Percentiles rank a stretch among this genome's conserved stretches.
These are phyloP conservation scores for Pteromalus puparum DNA, from an alignment of 1,140 invertebrate genomes.

Conservation along the genomic window DNA sequence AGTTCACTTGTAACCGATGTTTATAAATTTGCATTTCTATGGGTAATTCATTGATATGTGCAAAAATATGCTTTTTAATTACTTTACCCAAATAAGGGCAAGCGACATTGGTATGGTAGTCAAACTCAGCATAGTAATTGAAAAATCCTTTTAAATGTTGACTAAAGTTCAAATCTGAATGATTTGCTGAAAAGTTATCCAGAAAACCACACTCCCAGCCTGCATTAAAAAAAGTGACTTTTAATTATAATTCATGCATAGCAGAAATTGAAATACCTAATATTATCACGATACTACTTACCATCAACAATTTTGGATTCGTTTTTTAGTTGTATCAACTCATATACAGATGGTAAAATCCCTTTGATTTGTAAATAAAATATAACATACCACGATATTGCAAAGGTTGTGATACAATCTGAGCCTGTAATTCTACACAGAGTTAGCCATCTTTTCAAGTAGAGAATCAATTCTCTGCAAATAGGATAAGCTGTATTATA, in stretches of 20 bases:
- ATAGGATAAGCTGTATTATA: slow-evolving; percentile 67
- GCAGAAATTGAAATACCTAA: not conserved
- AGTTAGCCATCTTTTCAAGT: slow-evolving; percentile 74
- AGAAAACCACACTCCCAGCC: slow-evolving; percentile 51
- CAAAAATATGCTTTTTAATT: not conserved
- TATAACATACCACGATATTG: slow-evolving; percentile 63
- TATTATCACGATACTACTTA: slow-evolving; percentile 14
- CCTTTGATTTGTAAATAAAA: slow-evolving; percentile 64
- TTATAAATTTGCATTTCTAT: slow-evolving; percentile 6
- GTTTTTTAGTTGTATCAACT: slow-evolving; percentile 29
- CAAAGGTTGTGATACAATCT: slow-evolving; percentile 57
- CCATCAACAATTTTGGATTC: slow-evolving; percentile 40
- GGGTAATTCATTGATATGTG: not conserved
- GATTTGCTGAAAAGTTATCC: slow-evolving; percentile 43
- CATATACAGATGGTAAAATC: slow-evolving; percentile 35
- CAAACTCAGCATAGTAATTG: slow-evolving; percentile 71
- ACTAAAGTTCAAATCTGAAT: slow-evolving; percentile 26
- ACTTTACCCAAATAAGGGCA: slow-evolving; percentile 72
- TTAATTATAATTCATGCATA: not conserved
- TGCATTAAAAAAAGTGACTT: slow-evolving; percentile 6
- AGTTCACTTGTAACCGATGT: not conserved
- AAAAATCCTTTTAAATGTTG: slow-evolving; percentile 72
- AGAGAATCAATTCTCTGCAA: slow-evolving; percentile 66
- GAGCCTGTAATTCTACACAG: slow-evolving; percentile 55
- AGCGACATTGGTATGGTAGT: slow-evolving; percentile 70